Percentiles rank a stretch among this genome's conserved stretches.
phyloP scores from a whole-genome alignment of 2,113 vertebrate genomes.

The Sceloporus undulatus region DNA sequence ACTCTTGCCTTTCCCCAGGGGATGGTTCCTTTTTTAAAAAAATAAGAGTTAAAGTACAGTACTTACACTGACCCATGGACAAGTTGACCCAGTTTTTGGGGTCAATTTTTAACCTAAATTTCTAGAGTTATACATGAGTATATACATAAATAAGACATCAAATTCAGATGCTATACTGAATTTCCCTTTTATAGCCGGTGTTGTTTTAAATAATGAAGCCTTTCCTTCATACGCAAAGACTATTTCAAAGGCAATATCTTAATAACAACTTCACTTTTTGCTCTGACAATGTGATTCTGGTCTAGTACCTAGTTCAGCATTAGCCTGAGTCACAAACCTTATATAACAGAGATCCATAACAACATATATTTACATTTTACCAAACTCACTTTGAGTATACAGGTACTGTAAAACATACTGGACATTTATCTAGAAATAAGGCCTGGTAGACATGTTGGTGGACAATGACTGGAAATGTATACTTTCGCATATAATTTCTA shows the following conservation, averaged over 20 bases:
- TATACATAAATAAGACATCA: too few species aligned
- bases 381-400: not conserved
- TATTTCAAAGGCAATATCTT: not conserved
- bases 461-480: not conserved
- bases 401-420: not conserved
- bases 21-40: too few species aligned
- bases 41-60: not conserved
- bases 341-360: not conserved
- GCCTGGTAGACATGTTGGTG: not conserved
- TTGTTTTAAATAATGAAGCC: not conserved
- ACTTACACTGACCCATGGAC: too few species aligned
- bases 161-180: not conserved
- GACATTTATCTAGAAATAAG: not conserved
- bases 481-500: constrained; percentile 1
- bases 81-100: too few species aligned
- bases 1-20: too few species aligned
- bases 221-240: not conserved
- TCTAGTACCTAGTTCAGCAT: not conserved
- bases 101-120: too few species aligned
- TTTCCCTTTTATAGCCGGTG: not conserved
- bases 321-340: not conserved
- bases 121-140: too few species aligned
- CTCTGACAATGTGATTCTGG: not conserved
- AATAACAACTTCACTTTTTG: not conserved
- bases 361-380: not conserved